phyloP scores from a whole-genome alignment of 1,140 invertebrate genomes.

The Heliconius melpomene region DNA sequence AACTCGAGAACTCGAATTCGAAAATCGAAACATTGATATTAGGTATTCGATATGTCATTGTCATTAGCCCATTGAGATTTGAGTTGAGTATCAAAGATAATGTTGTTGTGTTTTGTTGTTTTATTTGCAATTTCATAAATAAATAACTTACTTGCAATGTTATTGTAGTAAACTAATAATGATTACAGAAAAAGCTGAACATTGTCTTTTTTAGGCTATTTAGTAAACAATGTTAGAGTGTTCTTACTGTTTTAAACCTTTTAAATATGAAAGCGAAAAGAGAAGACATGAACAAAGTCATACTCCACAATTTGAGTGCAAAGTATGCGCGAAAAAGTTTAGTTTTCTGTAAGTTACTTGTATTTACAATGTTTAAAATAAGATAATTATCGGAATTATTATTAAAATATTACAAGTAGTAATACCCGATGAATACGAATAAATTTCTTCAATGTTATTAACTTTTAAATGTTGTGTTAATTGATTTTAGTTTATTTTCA shows the following conservation, averaged over 20 bases:
- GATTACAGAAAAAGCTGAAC: slow-evolving; percentile 12
- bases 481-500: slow-evolving; percentile 41
- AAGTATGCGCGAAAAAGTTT: slow-evolving; percentile 68
- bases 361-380: background rate
- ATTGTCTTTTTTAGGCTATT: background rate
- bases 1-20: background rate
- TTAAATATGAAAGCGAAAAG: slow-evolving; percentile 71
- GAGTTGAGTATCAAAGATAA: background rate
- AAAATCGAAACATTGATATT: background rate
- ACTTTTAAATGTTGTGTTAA: background rate
- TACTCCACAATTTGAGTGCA: slow-evolving; percentile 60
- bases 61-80: background rate
- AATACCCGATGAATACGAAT: too few species aligned
- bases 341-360: slow-evolving; percentile 67
- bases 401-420: too few species aligned
- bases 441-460: too few species aligned
- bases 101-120: slow-evolving; percentile 4
- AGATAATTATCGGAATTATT: background rate
- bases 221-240: slow-evolving; percentile 49
- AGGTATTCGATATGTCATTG: background rate
- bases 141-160: background rate
- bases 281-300: slow-evolving; percentile 72
- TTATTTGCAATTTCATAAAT: background rate
- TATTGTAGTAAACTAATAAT: background rate
- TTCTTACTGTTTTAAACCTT: slow-evolving; percentile 59